Evolutionary conservation across 2,888 invertebrate species (phyloP).

Genomic region (Euphydryas editha): DNA sequence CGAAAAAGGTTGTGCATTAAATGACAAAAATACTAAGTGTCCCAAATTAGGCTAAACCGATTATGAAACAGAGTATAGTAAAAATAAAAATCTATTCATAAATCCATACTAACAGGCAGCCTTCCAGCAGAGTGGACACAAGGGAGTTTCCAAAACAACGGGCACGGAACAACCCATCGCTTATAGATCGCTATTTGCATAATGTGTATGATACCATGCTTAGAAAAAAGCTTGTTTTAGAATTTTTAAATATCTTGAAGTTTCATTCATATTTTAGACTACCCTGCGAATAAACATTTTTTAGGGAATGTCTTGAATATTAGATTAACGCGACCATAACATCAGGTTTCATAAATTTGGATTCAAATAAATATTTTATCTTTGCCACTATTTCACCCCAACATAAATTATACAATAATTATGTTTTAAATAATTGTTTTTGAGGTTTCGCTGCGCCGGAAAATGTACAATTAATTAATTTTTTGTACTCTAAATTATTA

Average conservation of each 20-base stretch:
- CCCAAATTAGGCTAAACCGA: conserved; percentile 17
- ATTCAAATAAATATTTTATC: no score
- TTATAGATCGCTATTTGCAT: conserved; percentile 60
- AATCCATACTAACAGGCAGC: conserved; percentile 20
- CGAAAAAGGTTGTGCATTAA: background rate
- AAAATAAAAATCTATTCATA: conserved; percentile 33
- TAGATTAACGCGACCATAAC: no score
- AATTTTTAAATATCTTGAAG: background rate
- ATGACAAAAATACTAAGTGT: conserved; percentile 18
- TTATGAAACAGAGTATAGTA: conserved; percentile 12
- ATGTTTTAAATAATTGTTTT: no score
- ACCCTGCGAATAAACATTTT: background rate
- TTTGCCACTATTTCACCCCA: no score
- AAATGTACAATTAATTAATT: no score
- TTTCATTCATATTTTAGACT: background rate
- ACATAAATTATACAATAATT: no score
- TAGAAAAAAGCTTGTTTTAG: conserved; percentile 4
- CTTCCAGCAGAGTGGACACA: conserved; percentile 40
- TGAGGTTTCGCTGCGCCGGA: no score
- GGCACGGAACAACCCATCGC: conserved; percentile 59
- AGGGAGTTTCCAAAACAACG: conserved; percentile 68
- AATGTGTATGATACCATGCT: conserved; percentile 40
- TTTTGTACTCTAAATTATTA: no score
- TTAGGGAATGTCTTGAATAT: background rate
- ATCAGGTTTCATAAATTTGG: no score